Percentiles rank a stretch among this genome's conserved stretches.
phyloP scores from a whole-genome alignment of 2,888 invertebrate genomes.

The Patella ulyssiponensis region DNA sequence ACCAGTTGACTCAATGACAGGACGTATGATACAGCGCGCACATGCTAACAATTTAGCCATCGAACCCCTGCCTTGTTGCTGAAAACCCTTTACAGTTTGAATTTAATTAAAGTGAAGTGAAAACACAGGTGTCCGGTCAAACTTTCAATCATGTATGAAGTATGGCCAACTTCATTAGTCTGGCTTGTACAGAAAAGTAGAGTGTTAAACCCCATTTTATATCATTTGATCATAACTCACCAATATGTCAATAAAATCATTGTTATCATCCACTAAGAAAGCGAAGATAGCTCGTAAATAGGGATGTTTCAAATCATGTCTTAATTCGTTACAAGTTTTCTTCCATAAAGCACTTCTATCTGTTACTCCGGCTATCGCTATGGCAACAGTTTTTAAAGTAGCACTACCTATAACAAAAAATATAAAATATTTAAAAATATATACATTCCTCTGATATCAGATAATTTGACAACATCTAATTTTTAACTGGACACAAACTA shows the following conservation, averaged over 20 bases:
- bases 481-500: constrained; percentile 14
- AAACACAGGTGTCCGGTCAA: too few relatives aligned
- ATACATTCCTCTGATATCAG: not conserved
- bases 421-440: not conserved
- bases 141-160: too few relatives aligned
- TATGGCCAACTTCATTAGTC: too few relatives aligned
- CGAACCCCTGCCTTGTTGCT: too few relatives aligned
- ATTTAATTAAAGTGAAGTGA: too few relatives aligned
- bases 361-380: constrained; percentile 84
- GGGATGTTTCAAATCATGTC: constrained; percentile 86
- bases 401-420: constrained; percentile 30
- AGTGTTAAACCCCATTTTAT: not conserved
- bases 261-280: constrained; percentile 87
- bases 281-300: constrained; percentile 92
- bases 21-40: too few relatives aligned
- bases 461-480: constrained; percentile 23
- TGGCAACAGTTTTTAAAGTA: constrained; percentile 77
- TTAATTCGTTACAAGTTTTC: constrained; percentile 82
- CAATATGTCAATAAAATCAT: constrained; percentile 83
- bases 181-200: too few relatives aligned
- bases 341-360: constrained; percentile 87
- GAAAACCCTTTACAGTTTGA: too few relatives aligned
- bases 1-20: too few relatives aligned
- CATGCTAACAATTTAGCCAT: too few relatives aligned
- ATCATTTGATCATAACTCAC: constrained; percentile 74